Percentiles rank a stretch among this genome's conserved stretches.
Evolutionary conservation across 2,113 vertebrate species (phyloP).

Genomic region (Ellobius talpinus): DNA sequence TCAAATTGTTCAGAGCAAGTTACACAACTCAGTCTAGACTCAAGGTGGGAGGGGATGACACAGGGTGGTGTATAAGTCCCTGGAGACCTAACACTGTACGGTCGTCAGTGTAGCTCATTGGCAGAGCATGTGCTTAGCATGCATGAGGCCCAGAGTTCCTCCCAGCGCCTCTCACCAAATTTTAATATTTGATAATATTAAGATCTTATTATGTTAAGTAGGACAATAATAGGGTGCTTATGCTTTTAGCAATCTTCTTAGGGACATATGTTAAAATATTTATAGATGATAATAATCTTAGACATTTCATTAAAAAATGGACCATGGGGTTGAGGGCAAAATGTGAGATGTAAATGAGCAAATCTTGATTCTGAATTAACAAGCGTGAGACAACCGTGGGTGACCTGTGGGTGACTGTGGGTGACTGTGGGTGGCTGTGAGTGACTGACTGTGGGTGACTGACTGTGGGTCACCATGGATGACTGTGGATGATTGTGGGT

Average conservation of each 20-base stretch:
- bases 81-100: too few species aligned
- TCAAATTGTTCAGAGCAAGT: neutral
- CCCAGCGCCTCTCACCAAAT: neutral
- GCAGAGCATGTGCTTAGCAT: neutral
- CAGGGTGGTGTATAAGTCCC: neutral
- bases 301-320: neutral
- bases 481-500: too few species aligned
- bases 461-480: too few species aligned
- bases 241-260: slow-evolving; percentile 39
- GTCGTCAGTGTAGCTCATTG: neutral
- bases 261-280: neutral
- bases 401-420: too few species aligned
- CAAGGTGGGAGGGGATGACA: too few species aligned
- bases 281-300: neutral
- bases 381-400: too few species aligned
- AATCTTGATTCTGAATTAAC: neutral
- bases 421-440: too few species aligned
- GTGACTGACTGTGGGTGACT: too few species aligned
- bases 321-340: neutral
- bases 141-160: neutral
- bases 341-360: neutral
- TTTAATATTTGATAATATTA: neutral
- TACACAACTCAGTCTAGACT: neutral
- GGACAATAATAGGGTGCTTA: neutral
- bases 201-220: slow-evolving; percentile 40